phyloP scores from a whole-genome alignment of 2,888 invertebrate species.

The Melikaiella ostensackeni region DNA sequence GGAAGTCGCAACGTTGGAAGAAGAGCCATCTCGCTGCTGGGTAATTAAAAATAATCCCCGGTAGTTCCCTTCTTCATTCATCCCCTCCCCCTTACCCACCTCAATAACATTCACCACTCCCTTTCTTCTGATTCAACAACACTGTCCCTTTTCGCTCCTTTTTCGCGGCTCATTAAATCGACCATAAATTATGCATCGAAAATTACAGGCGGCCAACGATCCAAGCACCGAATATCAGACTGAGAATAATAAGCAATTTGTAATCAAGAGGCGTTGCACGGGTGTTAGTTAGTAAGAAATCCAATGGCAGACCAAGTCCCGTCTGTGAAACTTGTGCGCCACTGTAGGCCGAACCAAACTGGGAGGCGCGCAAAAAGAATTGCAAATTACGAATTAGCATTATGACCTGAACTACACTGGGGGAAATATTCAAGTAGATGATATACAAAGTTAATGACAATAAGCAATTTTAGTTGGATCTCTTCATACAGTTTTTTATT shows the following conservation, averaged over 20 bases:
- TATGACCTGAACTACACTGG: neutral
- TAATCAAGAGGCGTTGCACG: slow-evolving; percentile 75
- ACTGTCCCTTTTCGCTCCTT: slow-evolving; percentile 68
- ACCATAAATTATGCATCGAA: slow-evolving; percentile 77
- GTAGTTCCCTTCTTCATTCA: slow-evolving; percentile 46
- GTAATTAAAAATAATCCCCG: slow-evolving; percentile 77
- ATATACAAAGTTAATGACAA: too few relatives aligned
- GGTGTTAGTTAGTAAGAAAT: slow-evolving; percentile 72
- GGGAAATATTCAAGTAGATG: too few relatives aligned
- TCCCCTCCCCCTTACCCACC: slow-evolving; percentile 52
- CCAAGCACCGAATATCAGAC: slow-evolving; percentile 58
- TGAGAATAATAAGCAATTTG: slow-evolving; percentile 76
- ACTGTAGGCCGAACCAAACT: slow-evolving; percentile 47
- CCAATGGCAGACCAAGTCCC: slow-evolving; percentile 61
- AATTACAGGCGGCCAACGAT: slow-evolving; percentile 69
- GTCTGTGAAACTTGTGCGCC: slow-evolving; percentile 48
- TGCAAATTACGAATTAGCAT: slow-evolving; percentile 36
- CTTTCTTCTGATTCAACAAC: slow-evolving; percentile 50
- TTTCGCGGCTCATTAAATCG: slow-evolving; percentile 77
- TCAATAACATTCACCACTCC: neutral
- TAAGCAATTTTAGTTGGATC: too few relatives aligned
- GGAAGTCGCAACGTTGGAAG: slow-evolving; percentile 28
- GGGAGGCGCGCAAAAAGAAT: slow-evolving; percentile 44
- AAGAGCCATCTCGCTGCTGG: slow-evolving; percentile 56
- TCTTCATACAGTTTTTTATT: too few relatives aligned